A percentile compares a stretch with the other conserved stretches of the same genome.
These are phyloP conservation scores for Tetrapedia diversipes DNA, from an alignment of 2,888 invertebrate genomes.

Conservation along the genomic window DNA sequence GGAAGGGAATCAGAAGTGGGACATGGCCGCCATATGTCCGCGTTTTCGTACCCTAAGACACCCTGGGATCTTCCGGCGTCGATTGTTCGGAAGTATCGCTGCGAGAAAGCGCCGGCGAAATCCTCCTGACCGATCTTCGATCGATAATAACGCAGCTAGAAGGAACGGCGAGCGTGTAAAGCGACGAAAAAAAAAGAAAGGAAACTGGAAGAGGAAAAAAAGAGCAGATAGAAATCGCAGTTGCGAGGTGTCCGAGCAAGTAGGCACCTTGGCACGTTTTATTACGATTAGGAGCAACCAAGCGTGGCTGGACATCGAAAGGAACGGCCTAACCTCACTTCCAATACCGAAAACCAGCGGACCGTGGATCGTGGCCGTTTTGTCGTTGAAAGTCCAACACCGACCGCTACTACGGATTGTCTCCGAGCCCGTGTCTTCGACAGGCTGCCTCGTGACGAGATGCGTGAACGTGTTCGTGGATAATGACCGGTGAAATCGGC, in stretches of 20 bases:
- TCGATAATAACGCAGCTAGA: conserved; percentile 15
- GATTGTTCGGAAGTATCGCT: conserved; percentile 64
- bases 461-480: conserved; percentile 57
- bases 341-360: conserved; percentile 75
- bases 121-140: conserved; percentile 9
- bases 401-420: conserved; percentile 44
- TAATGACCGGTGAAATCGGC: conserved; percentile 62
- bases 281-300: conserved; percentile 81
- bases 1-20: conserved; percentile 55
- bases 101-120: background rate
- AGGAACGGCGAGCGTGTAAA: background rate
- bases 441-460: conserved; percentile 34
- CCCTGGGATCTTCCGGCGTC: conserved; percentile 16
- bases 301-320: conserved; percentile 75
- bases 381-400: conserved; percentile 69
- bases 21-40: conserved; percentile 72
- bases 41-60: conserved; percentile 65
- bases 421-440: conserved; percentile 46
- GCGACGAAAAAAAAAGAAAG: background rate
- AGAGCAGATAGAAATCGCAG: conserved; percentile 78
- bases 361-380: conserved; percentile 74
- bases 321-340: conserved; percentile 68
- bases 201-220: background rate
- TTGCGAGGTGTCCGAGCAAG: conserved; percentile 77
- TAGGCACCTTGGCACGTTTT: conserved; percentile 81